A percentile compares a stretch with the other conserved stretches of the same genome.
phyloP scores from a whole-genome alignment of 1,140 invertebrate genomes.

The Drosophila sp. region DNA sequence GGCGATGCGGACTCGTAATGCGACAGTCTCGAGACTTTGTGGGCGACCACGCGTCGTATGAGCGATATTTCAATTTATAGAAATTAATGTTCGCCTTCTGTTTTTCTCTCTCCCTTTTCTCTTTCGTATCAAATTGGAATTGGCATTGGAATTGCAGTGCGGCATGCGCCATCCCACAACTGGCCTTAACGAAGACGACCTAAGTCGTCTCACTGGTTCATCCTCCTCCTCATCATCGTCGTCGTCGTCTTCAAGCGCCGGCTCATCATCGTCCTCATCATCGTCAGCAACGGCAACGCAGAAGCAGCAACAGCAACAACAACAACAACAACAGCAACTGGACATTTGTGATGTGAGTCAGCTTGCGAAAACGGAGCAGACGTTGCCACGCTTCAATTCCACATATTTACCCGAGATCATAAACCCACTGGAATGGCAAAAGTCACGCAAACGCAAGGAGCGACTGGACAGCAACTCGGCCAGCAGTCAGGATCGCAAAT shows the following conservation, averaged over 20 bases:
- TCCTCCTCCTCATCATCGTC: slow-evolving; percentile 67
- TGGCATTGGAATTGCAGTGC: slow-evolving; percentile 66
- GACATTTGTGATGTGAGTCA: slow-evolving; percentile 42
- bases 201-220: slow-evolving; percentile 85
- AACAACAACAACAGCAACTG: slow-evolving; percentile 37
- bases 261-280: slow-evolving; percentile 69
- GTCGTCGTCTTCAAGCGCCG: slow-evolving; percentile 58
- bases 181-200: slow-evolving; percentile 84
- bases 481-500: slow-evolving; percentile 89
- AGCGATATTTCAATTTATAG: slow-evolving; percentile 23
- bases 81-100: slow-evolving; percentile 1
- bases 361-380: slow-evolving; percentile 50
- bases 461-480: slow-evolving; percentile 89
- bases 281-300: slow-evolving; percentile 38
- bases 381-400: slow-evolving; percentile 81
- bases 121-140: too few relatives aligned
- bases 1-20: slow-evolving; percentile 29
- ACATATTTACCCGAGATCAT: slow-evolving; percentile 83
- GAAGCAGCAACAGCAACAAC: slow-evolving; percentile 25
- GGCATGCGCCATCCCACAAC: slow-evolving; percentile 85
- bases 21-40: slow-evolving; percentile 32
- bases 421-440: slow-evolving; percentile 81
- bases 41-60: slow-evolving; percentile 26
- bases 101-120: background rate
- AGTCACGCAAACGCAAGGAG: slow-evolving; percentile 90